Evolutionary conservation across 2,888 invertebrate species (phyloP), one percentile per base, ranked within the genome.

Genomic region (Eueremaeus valkanovi): DNA sequence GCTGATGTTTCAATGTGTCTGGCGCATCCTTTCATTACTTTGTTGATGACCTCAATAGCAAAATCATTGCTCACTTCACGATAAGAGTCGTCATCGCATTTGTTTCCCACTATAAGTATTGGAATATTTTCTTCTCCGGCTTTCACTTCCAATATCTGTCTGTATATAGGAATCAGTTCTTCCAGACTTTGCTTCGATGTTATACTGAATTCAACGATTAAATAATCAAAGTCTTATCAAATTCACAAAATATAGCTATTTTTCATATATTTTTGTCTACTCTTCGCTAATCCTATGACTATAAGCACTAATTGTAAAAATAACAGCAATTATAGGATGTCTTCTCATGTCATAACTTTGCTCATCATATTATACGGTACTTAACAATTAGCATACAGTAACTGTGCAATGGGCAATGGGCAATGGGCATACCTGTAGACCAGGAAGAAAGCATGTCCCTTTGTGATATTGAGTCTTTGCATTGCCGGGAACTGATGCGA

Each of bases 401-500:
- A n/a, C n/a, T n/a, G n/a, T n/a, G n/a, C n/a, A n/a, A n/a, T n/a
- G 36, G 11, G 36, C 11, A 36, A 36, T 36, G 11, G 36, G n/a
- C n/a, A n/a, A 11, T 45, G 29, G 1, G 2, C 9, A 42, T 73
- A 77, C 77, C 77, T 77, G 81, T 85, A 87, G 73, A 99, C 97
- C 82, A 99, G 88, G 83, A 99, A 95, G 86, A 99, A 99, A 80
- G 99, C 99, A 85, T 99, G 97, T 36, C 98, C 97, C 88, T 98
- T 97, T 84, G 93, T 93, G 83, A 98, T 97, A 80, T 95, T 95
- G 82, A 99, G 87, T 83, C 98, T 88, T 85, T 99, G 98, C 99
- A 99, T 99, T 76, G 99, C 99, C 78, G 99, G 99, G 86, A 99
- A 99, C 87, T 99, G 99, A 86, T 99, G 99, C 79, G 95, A 95